phyloP scores from a whole-genome alignment of 2,113 vertebrate species.

The Chrysemys picta region DNA sequence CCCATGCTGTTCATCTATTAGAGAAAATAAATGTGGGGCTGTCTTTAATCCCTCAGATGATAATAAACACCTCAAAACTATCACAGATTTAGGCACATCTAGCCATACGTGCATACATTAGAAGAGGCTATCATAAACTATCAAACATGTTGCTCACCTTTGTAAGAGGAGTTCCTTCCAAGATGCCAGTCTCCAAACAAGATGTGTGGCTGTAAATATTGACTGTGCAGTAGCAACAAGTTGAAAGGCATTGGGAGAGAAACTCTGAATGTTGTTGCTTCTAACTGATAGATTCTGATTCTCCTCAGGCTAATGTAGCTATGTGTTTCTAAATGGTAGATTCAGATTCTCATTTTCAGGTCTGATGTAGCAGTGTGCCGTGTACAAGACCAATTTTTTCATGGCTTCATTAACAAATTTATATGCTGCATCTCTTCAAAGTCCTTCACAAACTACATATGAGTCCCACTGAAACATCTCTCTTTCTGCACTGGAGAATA shows the following conservation, averaged over 20 bases:
- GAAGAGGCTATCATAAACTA: neutral
- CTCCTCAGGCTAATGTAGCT: neutral
- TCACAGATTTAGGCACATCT: neutral
- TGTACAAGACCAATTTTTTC: neutral
- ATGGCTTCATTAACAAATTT: neutral
- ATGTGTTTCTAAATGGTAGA: neutral
- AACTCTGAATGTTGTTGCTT: neutral
- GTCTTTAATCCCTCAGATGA: neutral
- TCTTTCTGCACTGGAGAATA: neutral
- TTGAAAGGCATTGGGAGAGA: neutral
- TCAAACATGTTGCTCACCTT: neutral
- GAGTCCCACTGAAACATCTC: neutral
- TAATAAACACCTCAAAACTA: neutral
- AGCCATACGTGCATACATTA: neutral
- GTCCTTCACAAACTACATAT: rapidly evolving
- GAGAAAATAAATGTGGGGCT: neutral
- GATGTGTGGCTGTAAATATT: neutral
- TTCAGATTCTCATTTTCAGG: neutral
- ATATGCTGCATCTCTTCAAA: neutral
- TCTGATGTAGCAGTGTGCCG: neutral
- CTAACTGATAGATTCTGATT: neutral
- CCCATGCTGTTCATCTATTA: neutral
- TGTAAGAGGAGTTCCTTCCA: neutral
- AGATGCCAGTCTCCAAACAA: neutral
- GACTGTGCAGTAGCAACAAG: neutral